Percentiles rank a stretch among this genome's conserved stretches.
phyloP scores from a whole-genome alignment of 1,140 invertebrate genomes.

The Calephelis nemesis region DNA sequence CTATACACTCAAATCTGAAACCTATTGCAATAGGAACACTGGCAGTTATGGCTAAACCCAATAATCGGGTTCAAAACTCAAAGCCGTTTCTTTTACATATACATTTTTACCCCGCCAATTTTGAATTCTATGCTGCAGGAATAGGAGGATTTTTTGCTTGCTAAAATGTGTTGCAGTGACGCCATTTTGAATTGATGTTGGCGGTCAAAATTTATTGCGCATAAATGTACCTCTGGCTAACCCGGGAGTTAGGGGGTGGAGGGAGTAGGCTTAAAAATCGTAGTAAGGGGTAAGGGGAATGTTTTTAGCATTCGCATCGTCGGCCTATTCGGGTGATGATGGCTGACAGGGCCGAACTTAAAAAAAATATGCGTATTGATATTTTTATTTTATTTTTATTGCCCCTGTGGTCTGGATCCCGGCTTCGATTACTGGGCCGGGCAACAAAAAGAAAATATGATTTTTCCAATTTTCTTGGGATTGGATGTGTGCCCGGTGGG shows the following conservation, averaged over 20 bases:
- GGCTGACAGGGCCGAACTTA: conserved; percentile 55
- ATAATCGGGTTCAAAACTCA: conserved; percentile 55
- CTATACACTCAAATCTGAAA: conserved; percentile 40
- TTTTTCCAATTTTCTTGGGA: too few relatives aligned
- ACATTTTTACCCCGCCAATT: conserved; percentile 35
- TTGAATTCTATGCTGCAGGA: conserved; percentile 32
- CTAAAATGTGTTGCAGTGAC: conserved; percentile 39
- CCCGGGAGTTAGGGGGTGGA: conserved; percentile 71
- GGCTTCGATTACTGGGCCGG: too few relatives aligned
- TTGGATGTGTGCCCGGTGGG: too few relatives aligned
- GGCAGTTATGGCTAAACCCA: conserved; percentile 52
- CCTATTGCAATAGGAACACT: conserved; percentile 39
- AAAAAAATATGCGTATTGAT: conserved; percentile 20
- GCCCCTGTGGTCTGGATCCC: too few relatives aligned
- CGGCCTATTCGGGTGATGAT: conserved; percentile 76
- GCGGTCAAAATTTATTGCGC: conserved; percentile 78
- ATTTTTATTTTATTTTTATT: conserved; percentile 28
- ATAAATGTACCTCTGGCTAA: conserved; percentile 78
- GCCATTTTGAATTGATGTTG: conserved; percentile 63
- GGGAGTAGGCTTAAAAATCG: conserved; percentile 76
- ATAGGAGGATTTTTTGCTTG: conserved; percentile 47
- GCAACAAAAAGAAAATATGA: too few relatives aligned
- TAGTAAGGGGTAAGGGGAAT: conserved; percentile 66
- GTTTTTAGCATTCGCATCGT: conserved; percentile 76
- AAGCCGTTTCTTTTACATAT: conserved; percentile 70